Base-by-base conservation (phyloP, 2,113 vertebrate species). In the Oceanodroma tethys region DNA sequence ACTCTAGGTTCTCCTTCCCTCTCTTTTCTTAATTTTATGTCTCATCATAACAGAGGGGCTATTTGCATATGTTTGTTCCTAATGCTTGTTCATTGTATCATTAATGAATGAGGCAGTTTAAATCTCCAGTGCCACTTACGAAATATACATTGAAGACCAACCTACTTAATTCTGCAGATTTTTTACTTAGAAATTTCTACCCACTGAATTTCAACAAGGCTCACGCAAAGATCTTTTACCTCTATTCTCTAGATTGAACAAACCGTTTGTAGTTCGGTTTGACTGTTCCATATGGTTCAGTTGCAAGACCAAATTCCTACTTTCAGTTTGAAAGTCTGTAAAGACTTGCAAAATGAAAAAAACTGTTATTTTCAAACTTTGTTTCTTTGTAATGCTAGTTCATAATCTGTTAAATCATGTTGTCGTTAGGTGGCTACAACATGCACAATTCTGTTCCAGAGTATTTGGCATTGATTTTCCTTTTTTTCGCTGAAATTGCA, bases 381-480 rank as follows among this genome's bases (percentile, higher is more conserved):
- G 23, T 32, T 11, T 45, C 48, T 48, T 63, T 56, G 58, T 66
- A 11, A n/a, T 36, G 55, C 62, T 60, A 5, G 30, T 10, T 70
- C 6, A 4, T 56, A 56, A 67, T 16, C 23, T 22, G 7, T 30
- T 60, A 45, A 67, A 47, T 30, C 9, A 1, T 2, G 0, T 29
- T 80, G 70, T 32, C 55, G 73, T 62, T 45, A 63, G 13, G 32
- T 67, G 67, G 30, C 50, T 73, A 9, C 34, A 71, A 34, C 34
- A 11, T 36, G 34, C 34, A 68, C 48, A 48, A 5, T 26, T 43
- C 48, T 71, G 5, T 75, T 84, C 36, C 59, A 55, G 38, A 63
- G 76, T 32, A 58, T 89, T 81, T 91, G 56, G 32, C 60, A 36
- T 36, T 89, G 56, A 85, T 88, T 96, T 95, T 91, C 25, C 5